Evolutionary conservation across 2,888 invertebrate species (phyloP).

Genomic region (Polylopha cassiicola): DNA sequence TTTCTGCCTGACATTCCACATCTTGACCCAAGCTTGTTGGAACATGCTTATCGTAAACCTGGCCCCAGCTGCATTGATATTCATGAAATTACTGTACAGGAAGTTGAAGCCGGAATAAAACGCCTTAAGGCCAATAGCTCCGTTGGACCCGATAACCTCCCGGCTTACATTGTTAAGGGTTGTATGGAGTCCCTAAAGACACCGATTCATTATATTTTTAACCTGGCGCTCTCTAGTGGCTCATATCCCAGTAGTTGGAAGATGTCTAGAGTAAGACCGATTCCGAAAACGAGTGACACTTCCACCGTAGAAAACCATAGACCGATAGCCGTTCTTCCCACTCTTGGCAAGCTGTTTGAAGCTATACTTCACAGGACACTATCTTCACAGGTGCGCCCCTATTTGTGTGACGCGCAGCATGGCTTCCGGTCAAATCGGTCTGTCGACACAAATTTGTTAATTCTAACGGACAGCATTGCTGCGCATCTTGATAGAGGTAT

Average conservation of each 20-base stretch:
- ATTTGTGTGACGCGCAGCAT: slow-evolving; percentile 12
- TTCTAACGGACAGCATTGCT: slow-evolving; percentile 14
- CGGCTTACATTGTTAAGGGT: not conserved
- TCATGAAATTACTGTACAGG: not conserved
- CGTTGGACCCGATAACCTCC: too few species aligned
- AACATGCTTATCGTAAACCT: not conserved
- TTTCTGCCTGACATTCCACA: not conserved
- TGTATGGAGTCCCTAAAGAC: not conserved
- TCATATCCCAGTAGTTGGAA: slow-evolving; percentile 1
- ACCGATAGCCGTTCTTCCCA: slow-evolving; percentile 2
- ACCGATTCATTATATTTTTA: slow-evolving; percentile 1
- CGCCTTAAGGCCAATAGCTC: not conserved
- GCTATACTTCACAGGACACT: not conserved
- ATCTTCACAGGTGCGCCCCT: not conserved
- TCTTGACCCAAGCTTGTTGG: too few species aligned
- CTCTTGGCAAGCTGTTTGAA: not conserved
- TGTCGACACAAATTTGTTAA: slow-evolving; percentile 20
- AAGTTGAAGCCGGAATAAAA: not conserved
- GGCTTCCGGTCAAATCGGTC: slow-evolving; percentile 23
- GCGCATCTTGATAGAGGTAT: slow-evolving; percentile 3
- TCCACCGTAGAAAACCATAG: not conserved
- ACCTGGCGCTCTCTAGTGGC: not conserved
- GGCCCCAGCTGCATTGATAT: not conserved
- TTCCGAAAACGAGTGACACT: not conserved
- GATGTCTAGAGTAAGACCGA: slow-evolving; percentile 2